These are phyloP conservation scores for Drosophila multiciliata DNA, from an alignment of 2,888 invertebrate species.

Conservation along the genomic window DNA sequence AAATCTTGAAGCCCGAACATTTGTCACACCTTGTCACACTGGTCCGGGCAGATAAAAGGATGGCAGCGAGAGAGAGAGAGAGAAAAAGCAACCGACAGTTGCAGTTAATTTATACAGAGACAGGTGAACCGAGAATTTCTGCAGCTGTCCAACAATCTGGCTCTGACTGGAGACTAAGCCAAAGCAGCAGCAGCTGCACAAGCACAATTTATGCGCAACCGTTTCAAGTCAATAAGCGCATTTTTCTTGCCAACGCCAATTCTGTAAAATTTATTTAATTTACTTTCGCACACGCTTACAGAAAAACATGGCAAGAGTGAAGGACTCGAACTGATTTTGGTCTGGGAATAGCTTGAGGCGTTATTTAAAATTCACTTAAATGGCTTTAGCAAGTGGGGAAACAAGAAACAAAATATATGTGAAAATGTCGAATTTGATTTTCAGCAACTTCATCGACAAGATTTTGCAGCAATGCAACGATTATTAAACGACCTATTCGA, in stretches of 20 bases:
- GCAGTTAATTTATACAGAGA: conserved; percentile 63
- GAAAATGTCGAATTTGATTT: conserved; percentile 46
- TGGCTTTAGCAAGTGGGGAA: conserved; percentile 33
- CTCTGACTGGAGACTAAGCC: conserved; percentile 8
- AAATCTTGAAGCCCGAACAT: conserved; percentile 44
- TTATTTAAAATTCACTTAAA: conserved; percentile 73
- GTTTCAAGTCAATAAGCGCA: conserved; percentile 80
- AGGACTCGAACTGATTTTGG: not conserved
- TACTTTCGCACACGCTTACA: conserved; percentile 53
- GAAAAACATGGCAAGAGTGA: no score
- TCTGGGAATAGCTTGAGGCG: conserved; percentile 25
- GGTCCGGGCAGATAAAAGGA: not conserved
- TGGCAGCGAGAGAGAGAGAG: not conserved
- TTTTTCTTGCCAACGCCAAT: conserved; percentile 68
- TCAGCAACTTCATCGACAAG: conserved; percentile 41
- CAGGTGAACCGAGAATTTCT: conserved; percentile 28
- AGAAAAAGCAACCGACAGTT: conserved; percentile 14
- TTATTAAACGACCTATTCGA: conserved; percentile 61
- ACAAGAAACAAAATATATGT: conserved; percentile 4
- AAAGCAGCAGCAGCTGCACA: conserved; percentile 50
- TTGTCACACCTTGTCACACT: conserved; percentile 40
- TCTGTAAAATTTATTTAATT: conserved; percentile 65
- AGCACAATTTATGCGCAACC: conserved; percentile 72
- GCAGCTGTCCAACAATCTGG: conserved; percentile 22
- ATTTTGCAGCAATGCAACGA: conserved; percentile 44